Evolutionary conservation across 1,140 invertebrate genomes (phyloP), one percentile per base, ranked within the genome.

Genomic region (Listronotus bonariensis): DNA sequence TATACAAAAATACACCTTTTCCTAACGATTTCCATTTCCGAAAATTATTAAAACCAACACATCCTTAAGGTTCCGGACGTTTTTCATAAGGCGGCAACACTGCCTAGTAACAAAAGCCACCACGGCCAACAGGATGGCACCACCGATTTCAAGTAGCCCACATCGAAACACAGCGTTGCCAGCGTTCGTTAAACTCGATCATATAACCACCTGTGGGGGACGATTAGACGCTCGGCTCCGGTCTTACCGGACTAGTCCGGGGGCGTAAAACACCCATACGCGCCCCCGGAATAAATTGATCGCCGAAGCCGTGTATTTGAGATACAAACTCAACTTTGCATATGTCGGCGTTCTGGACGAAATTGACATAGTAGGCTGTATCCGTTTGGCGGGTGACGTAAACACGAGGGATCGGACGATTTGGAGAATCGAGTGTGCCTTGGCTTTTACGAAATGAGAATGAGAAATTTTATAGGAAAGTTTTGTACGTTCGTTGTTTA

Each of bases 161-260:
- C 42, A 64, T 45, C 31, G 15, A 36, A 31, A 11, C 20, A 46
- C 55, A 38, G 17, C 46, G 63, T 65, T 65, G 63, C 55, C 63
- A 26, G 26, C 36, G 36, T 65, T 20, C 20, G 20, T 2, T 36
- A 4, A 14, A 26, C 20, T 17, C 7, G n/a, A n/a, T 32, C 15
- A 14, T 32, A 32, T 32, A 65, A 65, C 63, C 63, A 65, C 63
- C 63, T 65, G 63, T 65, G 63, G 63, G 63, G 62, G 55, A 14
- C 43, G 52, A 10, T 31, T 15, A 54, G 51, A 53, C 48, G 59
- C 36, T 26, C 42, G 52, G 20, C 34, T 43, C 46, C 40, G 58
- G 46, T n/a, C 14, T 41, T 20, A 15, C 59, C 51, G 59, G 59
- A 53, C 51, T 62, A 54, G 59, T 62, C 61, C 52, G 61, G 61